Base-by-base conservation (phyloP, 2,888 invertebrate genomes). In the Ellobium chinense region DNA sequence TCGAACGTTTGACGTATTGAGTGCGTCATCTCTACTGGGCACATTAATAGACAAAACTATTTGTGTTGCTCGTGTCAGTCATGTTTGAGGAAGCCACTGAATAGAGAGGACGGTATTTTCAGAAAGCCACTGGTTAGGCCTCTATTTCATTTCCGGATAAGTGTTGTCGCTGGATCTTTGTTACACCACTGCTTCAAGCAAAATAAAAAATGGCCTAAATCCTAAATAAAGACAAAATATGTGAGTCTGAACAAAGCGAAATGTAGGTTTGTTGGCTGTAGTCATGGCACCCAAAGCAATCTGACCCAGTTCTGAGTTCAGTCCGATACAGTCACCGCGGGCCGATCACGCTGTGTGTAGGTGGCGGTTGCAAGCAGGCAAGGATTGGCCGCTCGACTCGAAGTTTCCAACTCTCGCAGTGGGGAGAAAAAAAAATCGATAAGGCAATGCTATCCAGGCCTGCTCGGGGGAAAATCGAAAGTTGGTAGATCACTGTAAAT, bases 321-420 rank as follows among this genome's bases (percentile, higher is more conserved):
- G 24, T 34, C 36, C 37, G 68, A 39, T 31, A n/a, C 63, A 62
- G 74, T 39, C 74, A 39, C 5, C 31, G 76, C 65, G 66, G 27
- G 34, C 29, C 66, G 66, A 56, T 76, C 76, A 76, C 66, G 66
- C 36, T 46, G 39, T 29, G 56, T 54, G 76, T 65, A 66, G 76
- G 76, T 76, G 76, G 76, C 63, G 29, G 29, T 21, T 37, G 39
- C 73, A n/a, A n/a, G n/a, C n/a, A n/a, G n/a, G 74, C 74, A 63
- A 66, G 76, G 66, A 63, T 66, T 76, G 66, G 76, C 76, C 36
- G 75, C 76, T 54, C 21, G 66, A 65, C 76, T 76, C 24, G 37
- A 34, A 76, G 29, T 76, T 75, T 76, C 65, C 31, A 76, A 76
- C 76, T 56, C 37, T 65, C 37, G 66, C 63, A 29, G 27, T 21